Percentiles rank a stretch among this genome's conserved stretches.
These are phyloP conservation scores for Amblyopsis rosae DNA, from an alignment of 2,113 vertebrate genomes.

Conservation along the genomic window DNA sequence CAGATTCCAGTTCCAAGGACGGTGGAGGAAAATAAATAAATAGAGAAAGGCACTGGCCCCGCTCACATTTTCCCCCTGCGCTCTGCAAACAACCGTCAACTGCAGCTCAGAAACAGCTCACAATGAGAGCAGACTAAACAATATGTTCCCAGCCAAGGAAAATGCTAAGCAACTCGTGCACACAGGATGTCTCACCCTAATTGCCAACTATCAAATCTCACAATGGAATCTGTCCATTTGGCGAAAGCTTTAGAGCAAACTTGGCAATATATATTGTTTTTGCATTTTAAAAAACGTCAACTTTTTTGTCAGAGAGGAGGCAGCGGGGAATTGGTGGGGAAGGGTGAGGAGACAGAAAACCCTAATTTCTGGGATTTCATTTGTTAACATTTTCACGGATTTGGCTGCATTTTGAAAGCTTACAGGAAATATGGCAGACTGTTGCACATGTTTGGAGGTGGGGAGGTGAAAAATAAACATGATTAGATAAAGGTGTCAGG, in stretches of 20 bases:
- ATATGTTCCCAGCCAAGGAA: slow-evolving; percentile 82
- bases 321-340: not conserved
- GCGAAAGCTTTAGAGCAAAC: slow-evolving; percentile 76
- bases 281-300: slow-evolving; percentile 62
- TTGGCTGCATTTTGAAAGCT: slow-evolving; percentile 43
- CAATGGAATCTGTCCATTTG: slow-evolving; percentile 86
- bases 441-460: slow-evolving; percentile 15
- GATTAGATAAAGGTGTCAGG: slow-evolving; percentile 45
- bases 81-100: slow-evolving; percentile 91
- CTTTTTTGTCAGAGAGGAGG: slow-evolving; percentile 35
- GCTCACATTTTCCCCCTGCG: slow-evolving; percentile 83
- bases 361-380: slow-evolving; percentile 45
- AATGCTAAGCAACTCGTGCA: slow-evolving; percentile 87
- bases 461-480: slow-evolving; percentile 3
- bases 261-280: slow-evolving; percentile 58
- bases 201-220: slow-evolving; percentile 84
- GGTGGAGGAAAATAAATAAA: slow-evolving; percentile 81
- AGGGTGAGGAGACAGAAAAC: slow-evolving; percentile 25
- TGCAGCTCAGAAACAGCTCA: slow-evolving; percentile 85
- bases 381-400: slow-evolving; percentile 33
- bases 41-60: slow-evolving; percentile 78
- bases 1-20: slow-evolving; percentile 87
- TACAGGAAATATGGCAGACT: slow-evolving; percentile 35
- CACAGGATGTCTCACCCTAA: slow-evolving; percentile 84
- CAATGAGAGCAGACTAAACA: slow-evolving; percentile 94